Evolutionary conservation across 2,797 vertebrate genomes (phyloP).

Genomic region (Hyperoplus lanceolatus): DNA sequence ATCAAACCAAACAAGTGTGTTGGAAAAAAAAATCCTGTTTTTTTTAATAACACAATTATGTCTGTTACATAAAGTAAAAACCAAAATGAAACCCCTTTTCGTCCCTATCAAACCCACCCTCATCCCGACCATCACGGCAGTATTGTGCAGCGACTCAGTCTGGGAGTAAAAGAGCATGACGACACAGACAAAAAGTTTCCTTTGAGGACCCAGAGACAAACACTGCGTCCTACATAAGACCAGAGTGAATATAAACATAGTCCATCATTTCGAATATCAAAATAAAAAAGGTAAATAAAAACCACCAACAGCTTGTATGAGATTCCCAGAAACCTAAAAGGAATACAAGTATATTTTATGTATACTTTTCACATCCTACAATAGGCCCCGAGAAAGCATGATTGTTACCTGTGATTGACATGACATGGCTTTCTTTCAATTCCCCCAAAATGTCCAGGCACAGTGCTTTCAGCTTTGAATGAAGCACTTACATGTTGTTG

Average conservation of each 20-base stretch:
- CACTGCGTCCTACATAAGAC: conserved; percentile 68
- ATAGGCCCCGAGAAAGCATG: conserved; percentile 39
- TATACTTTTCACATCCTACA: conserved; percentile 62
- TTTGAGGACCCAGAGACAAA: conserved; percentile 69
- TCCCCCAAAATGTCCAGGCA: conserved; percentile 63
- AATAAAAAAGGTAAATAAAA: conserved; percentile 62
- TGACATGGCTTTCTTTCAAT: conserved; percentile 61
- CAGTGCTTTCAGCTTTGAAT: conserved; percentile 60
- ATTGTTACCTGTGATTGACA: conserved; percentile 58
- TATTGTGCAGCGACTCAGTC: conserved; percentile 81
- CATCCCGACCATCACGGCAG: conserved; percentile 79
- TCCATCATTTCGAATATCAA: conserved; percentile 73
- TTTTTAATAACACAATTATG: conserved; percentile 86
- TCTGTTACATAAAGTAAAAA: conserved; percentile 85
- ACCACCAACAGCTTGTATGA: conserved; percentile 48
- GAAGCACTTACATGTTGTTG: conserved; percentile 50
- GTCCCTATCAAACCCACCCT: conserved; percentile 82
- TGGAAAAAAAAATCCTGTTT: conserved; percentile 77
- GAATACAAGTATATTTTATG: conserved; percentile 61
- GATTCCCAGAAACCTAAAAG: conserved; percentile 53
- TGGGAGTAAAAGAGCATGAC: conserved; percentile 76
- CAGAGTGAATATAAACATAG: conserved; percentile 72
- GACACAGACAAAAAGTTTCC: conserved; percentile 69
- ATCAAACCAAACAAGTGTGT: conserved; percentile 58
- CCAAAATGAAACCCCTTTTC: conserved; percentile 73